Evolutionary conservation across 2,888 invertebrate species (phyloP).

Genomic region (Epinotia brunnichana): DNA sequence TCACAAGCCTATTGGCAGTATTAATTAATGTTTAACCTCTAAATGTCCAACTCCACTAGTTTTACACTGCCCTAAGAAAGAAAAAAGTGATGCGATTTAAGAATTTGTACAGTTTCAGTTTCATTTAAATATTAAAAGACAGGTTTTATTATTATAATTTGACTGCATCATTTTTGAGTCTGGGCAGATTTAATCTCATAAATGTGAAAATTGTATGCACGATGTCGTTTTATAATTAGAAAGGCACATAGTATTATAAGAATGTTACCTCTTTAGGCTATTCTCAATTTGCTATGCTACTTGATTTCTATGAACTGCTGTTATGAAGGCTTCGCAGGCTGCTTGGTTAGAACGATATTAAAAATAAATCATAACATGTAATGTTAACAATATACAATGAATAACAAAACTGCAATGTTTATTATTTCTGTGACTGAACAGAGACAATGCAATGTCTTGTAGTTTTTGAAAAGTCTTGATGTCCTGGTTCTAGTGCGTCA

Average conservation of each 20-base stretch:
- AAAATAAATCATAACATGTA: constrained; percentile 26
- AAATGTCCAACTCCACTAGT: constrained; percentile 37
- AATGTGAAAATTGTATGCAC: constrained; percentile 36
- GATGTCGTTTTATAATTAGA: constrained; percentile 23
- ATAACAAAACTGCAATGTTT: not conserved
- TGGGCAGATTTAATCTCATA: constrained; percentile 24
- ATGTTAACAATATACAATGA: constrained; percentile 33
- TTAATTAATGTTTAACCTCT: constrained; percentile 36
- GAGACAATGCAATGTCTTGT: not conserved
- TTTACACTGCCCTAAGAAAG: constrained; percentile 10
- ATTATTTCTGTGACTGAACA: not conserved
- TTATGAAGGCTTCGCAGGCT: constrained; percentile 30
- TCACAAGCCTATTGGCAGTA: constrained; percentile 32
- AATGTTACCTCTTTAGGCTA: constrained; percentile 31
- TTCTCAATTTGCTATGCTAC: constrained; percentile 34
- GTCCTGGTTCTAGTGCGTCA: not conserved
- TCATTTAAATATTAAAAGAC: not conserved
- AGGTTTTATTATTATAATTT: not conserved
- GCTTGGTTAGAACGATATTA: constrained; percentile 25
- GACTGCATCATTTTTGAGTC: not conserved
- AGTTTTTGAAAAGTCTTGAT: too few species aligned
- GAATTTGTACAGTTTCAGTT: constrained; percentile 18
- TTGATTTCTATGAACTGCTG: constrained; percentile 22
- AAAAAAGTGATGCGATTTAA: not conserved
- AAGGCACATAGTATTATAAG: constrained; percentile 40